Evolutionary conservation across 1,140 invertebrate genomes (phyloP), one percentile per base, ranked within the genome.

Genomic region (Plutomurus gul): DNA sequence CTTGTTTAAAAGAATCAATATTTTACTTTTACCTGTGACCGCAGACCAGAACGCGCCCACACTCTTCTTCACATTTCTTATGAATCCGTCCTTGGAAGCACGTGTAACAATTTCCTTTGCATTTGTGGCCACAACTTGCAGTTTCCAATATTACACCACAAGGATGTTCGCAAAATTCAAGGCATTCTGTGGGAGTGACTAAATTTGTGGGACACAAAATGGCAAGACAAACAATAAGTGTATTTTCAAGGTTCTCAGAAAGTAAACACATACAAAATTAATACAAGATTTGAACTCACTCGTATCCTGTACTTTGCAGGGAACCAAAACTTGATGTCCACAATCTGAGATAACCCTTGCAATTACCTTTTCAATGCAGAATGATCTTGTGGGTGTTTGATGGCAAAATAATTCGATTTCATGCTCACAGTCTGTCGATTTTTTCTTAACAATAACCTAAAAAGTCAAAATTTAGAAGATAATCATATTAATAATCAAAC

Each of bases 311-410:
- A 76, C n/a, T 60, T 74, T 70, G 65, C 83, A 84, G 20, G 80
- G 82, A 39, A 84, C 51, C 7, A 40, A 3, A n/a, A 75, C 56
- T 25, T 72, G 22, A 47, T 83, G 83, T 16, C 49, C 49, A 78
- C 83, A 83, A 22, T 25, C 27, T 11, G 80, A 75, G 11, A 20
- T 11, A 20, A 20, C 20, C 33, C 1, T n/a, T 4, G 49, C 11
- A n/a, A 4, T 30, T 4, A 83, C 77, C 5, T 16, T 37, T 13
- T 37, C 70, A 18, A 78, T 43, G 71, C 83, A 84, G 37, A 39
- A 18, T 3, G 10, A 43, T 70, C 36, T 77, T 13, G 20, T 10
- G 16, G 77, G 22, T 7, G 22, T 13, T 46, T 56, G 20, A 65
- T 51, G 25, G 30, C 82, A 83, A 27, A 16, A 11, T 2, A 81